Evolutionary conservation across 2,888 invertebrate species (phyloP), one percentile per base, ranked within the genome.

Genomic region (Metallyticus violacea): DNA sequence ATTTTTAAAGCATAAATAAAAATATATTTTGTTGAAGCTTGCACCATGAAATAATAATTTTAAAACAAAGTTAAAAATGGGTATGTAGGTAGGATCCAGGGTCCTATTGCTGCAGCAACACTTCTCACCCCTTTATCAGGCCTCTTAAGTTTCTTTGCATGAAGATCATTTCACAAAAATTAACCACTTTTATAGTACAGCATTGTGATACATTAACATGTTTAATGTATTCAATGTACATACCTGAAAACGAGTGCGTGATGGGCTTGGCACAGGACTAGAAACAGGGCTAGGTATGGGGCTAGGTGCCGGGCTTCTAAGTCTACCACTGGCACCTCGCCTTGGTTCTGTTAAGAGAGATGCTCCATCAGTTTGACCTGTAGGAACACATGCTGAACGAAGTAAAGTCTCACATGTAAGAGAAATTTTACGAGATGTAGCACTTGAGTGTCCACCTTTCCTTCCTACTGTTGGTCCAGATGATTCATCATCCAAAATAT

Each of bases 271-370:
- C 88, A 95, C 93, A 30, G 96, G 96, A 90, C 95, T 95, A 89
- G 95, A 94, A 88, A 95, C 94, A 85, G 95, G 95, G 82, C 94
- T 93, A 29, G 94, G 93, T 88, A 94, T 94, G 89, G 94, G 94
- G 91, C 94, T 91, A 90, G 94, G 95, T 90, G 94, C 90, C 90
- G 95, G 96, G 76, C 95, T 95, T 87, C 95, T 94, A 87, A 95
- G 92, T n/a, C 95, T 93, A 90, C 91, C 92, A 85, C 92, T 92
- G 88, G 90, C 91, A 88, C 90, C 91, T 87, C 92, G 91, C 89
- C 91, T 90, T 87, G 92, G 91, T 88, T 92, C 92, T 79, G 90
- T 87, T 86, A 89, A 89, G 85, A 90, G 89, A 87, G 89, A 78
- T 88, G 89, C 88, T 86, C 89, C 88, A 85, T 89, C 89, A 81